Conservation (phyloP, 2,113 vertebrate genomes). For the Sterrhoptilus dennistouni region DNA sequence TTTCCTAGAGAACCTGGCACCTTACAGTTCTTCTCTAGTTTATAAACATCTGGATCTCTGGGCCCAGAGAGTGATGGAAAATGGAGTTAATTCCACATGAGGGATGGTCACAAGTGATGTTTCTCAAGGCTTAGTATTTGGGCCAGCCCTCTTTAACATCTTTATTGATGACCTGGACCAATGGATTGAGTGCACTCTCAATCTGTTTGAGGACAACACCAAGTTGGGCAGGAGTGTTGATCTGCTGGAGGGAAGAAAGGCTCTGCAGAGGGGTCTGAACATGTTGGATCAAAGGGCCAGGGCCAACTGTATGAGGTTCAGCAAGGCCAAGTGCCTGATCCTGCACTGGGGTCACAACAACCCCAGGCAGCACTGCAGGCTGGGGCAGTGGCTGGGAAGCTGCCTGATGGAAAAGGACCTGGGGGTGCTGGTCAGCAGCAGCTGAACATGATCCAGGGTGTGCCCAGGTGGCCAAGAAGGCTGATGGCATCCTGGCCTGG, state of each 20-base stretch:
- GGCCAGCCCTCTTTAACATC: neutral
- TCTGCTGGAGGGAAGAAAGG: neutral
- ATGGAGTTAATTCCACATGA: neutral
- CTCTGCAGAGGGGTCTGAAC: neutral
- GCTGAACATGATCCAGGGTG: neutral
- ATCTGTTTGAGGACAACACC: fast-evolving
- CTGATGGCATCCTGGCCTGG: neutral
- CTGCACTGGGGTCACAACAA: neutral
- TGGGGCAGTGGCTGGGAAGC: neutral
- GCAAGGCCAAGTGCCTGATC: fast-evolving
- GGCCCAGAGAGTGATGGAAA: neutral
- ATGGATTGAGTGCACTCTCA: neutral
- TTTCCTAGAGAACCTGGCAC: neutral
- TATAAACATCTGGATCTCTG: neutral
- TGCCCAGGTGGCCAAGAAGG: neutral
- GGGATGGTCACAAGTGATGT: neutral
- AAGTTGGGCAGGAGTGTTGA: fast-evolving
- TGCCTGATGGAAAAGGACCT: neutral
- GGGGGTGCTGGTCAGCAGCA: fast-evolving
- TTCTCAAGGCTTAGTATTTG: neutral
- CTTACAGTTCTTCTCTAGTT: neutral
- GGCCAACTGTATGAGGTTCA: fast-evolving
- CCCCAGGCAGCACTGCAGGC: fast-evolving
- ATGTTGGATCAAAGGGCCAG: fast-evolving
- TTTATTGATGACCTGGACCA: neutral